These are phyloP conservation scores for Xylocopa sonorina DNA, from an alignment of 1,140 invertebrate species.

Conservation along the genomic window DNA sequence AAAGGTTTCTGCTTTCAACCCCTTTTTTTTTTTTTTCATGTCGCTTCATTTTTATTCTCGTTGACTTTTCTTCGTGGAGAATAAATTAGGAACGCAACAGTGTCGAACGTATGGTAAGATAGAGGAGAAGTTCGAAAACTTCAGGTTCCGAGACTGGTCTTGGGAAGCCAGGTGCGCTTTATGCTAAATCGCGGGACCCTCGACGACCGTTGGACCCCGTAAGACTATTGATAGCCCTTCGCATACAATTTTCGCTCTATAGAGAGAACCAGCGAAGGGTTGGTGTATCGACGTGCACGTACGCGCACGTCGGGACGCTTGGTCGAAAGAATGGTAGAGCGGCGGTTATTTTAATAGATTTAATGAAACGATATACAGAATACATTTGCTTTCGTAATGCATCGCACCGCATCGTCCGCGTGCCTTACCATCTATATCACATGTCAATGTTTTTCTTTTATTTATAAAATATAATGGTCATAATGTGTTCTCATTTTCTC, in stretches of 20 bases:
- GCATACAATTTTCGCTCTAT: slow-evolving; percentile 18
- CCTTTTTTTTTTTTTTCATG: background rate
- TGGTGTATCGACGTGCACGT: background rate
- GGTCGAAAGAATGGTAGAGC: background rate
- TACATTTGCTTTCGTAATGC: slow-evolving; percentile 73
- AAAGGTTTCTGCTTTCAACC: background rate
- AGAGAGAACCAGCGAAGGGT: background rate
- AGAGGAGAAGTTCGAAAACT: background rate
- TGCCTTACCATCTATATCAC: slow-evolving; percentile 76
- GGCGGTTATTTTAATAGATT: slow-evolving; percentile 66
- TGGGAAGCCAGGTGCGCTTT: slow-evolving; percentile 28
- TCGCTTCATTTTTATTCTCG: background rate
- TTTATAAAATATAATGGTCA: slow-evolving; percentile 74
- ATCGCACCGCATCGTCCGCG: slow-evolving; percentile 68
- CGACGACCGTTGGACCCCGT: background rate
- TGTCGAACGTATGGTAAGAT: background rate
- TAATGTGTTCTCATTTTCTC: slow-evolving; percentile 55
- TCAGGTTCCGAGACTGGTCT: slow-evolving; percentile 1
- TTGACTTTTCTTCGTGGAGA: no score
- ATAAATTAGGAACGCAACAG: background rate
- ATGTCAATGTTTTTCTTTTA: slow-evolving; percentile 73
- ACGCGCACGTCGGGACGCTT: no score
- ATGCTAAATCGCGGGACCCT: slow-evolving; percentile 8
- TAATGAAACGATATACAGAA: slow-evolving; percentile 76
- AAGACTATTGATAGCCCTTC: background rate